phyloP scores from a whole-genome alignment of 2,113 vertebrate species.

The Tragelaphus imberbis region DNA sequence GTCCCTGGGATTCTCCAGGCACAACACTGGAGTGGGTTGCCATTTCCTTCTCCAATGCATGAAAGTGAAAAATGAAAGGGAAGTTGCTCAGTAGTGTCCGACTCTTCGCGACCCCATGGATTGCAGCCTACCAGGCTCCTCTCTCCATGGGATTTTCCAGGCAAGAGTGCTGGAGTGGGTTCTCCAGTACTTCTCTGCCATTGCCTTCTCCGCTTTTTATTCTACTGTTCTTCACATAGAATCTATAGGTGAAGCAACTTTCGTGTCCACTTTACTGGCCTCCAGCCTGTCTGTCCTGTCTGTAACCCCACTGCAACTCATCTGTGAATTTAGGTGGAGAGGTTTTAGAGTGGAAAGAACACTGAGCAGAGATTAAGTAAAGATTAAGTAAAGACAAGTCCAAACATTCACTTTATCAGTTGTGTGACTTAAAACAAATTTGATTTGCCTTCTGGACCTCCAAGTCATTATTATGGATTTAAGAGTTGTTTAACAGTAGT shows the following conservation, averaged over 20 bases:
- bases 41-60: too few relatives aligned
- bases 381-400: neutral
- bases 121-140: too few relatives aligned
- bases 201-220: neutral
- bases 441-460: neutral
- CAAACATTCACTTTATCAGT: neutral
- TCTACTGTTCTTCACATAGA: neutral
- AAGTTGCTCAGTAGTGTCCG: rapidly evolving
- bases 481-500: neutral
- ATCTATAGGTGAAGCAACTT: neutral
- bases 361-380: neutral
- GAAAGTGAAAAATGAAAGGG: too few relatives aligned
- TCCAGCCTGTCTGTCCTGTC: neutral
- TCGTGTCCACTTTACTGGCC: rapidly evolving
- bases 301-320: neutral
- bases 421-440: neutral
- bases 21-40: too few relatives aligned
- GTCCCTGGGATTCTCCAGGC: too few relatives aligned
- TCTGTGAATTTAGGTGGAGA: neutral
- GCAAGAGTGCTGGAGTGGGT: too few relatives aligned
- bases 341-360: neutral
- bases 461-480: neutral
- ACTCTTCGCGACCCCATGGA: too few relatives aligned
- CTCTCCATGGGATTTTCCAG: too few relatives aligned
- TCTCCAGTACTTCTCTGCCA: too few relatives aligned